Evolutionary conservation across 2,888 invertebrate species (phyloP).

Genomic region (Amblyjoppa proteus): DNA sequence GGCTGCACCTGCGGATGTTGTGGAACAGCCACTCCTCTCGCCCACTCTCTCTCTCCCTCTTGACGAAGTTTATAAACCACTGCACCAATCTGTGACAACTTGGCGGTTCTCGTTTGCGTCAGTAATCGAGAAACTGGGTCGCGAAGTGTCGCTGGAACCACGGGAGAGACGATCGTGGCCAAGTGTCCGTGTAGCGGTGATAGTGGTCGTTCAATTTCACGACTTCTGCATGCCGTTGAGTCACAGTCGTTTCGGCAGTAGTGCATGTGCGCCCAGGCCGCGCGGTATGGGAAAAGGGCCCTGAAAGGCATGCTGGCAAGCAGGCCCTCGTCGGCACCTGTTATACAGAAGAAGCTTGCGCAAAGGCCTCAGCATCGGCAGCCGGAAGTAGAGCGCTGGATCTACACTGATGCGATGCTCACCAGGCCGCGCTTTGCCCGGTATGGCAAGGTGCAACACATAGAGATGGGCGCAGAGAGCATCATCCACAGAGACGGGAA

Average conservation of each 20-base stretch:
- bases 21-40: conserved; percentile 21
- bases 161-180: conserved; percentile 61
- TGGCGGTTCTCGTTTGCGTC: conserved; percentile 65
- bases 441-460: conserved; percentile 34
- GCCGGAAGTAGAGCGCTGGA: conserved; percentile 60
- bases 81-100: conserved; percentile 64
- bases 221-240: conserved; percentile 53
- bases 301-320: conserved; percentile 39
- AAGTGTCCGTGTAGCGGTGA: conserved; percentile 62
- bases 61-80: conserved; percentile 59
- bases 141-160: conserved; percentile 55
- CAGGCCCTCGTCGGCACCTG: conserved; percentile 61
- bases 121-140: conserved; percentile 67
- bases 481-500: conserved; percentile 60
- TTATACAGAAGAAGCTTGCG: conserved; percentile 52
- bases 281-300: conserved; percentile 20
- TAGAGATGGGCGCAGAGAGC: conserved; percentile 26
- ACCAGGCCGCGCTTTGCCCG: conserved; percentile 33
- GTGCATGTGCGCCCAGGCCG: conserved; percentile 37
- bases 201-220: conserved; percentile 66
- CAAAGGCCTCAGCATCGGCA: conserved; percentile 54
- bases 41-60: conserved; percentile 19
- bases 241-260: conserved; percentile 54
- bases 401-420: conserved; percentile 61
- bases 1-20: conserved; percentile 45